Conservation (phyloP, 2,888 invertebrate genomes). For the Chrysina gloriosa region DNA sequence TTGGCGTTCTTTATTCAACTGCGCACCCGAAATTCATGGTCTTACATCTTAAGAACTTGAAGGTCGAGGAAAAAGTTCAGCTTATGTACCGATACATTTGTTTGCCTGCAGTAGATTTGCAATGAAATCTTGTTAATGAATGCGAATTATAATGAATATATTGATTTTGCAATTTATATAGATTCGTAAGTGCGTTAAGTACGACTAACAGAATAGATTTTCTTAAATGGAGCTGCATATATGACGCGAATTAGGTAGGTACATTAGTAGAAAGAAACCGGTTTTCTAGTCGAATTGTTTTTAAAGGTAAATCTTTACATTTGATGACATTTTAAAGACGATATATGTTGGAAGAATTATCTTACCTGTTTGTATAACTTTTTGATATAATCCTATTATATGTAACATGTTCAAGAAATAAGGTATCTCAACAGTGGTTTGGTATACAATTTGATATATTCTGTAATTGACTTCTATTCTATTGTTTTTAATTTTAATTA, state of each 20-base stretch:
- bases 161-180: slow-evolving; percentile 35
- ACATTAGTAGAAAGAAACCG: slow-evolving; percentile 11
- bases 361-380: no score
- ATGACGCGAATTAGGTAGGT: slow-evolving; percentile 11
- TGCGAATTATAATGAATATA: slow-evolving; percentile 20
- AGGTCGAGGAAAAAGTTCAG: slow-evolving; percentile 32
- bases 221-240: slow-evolving; percentile 13
- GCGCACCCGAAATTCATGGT: slow-evolving; percentile 39
- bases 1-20: slow-evolving; percentile 24
- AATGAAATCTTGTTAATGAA: slow-evolving; percentile 14
- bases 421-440: no score
- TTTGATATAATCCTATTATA: no score
- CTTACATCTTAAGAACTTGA: slow-evolving; percentile 34
- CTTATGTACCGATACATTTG: slow-evolving; percentile 10
- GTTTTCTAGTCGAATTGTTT: slow-evolving; percentile 22
- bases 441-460: no score
- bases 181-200: slow-evolving; percentile 8
- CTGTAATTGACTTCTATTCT: no score
- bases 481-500: no score
- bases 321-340: no score
- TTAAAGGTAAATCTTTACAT: not conserved
- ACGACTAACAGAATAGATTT: not conserved
- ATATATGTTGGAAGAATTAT: no score
- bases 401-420: no score
- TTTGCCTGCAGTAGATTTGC: not conserved